Evolutionary conservation across 1,140 invertebrate genomes (phyloP), one percentile per base, ranked within the genome.

Genomic region (Rhopalosiphum maidis): DNA sequence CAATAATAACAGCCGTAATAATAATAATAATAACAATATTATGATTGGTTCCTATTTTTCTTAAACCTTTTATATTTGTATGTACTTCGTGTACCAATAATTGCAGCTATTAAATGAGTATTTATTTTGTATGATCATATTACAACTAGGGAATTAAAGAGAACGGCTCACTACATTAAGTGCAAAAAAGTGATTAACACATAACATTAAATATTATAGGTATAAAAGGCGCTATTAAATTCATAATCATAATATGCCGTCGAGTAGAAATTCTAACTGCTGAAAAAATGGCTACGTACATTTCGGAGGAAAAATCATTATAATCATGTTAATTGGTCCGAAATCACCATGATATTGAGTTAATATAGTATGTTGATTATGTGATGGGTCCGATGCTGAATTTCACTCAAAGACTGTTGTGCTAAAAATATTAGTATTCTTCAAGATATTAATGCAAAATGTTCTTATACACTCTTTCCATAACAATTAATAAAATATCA

Each of bases 241-340:
- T 1, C 11, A 0, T 48, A 48, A 1, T 15, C 25, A 30, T 60
- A 60, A 23, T 60, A 11, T 30, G 11, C 11, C 3, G 4, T n/a
- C 11, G 30, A 18, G 3, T n/a, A 68, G 23, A 25, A 30, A 55
- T 68, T n/a, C 11, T 18, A 68, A 68, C 30, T 68, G 4, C 30
- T 5, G 15, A 1, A 68, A n/a, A 5, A 18, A 15, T 15, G 60
- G 0, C 8, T 5, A 30, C 4, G 4, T n/a, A n/a, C 15, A 15
- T 68, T 68, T 68, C 0, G 30, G 30, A 68, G 60, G 55, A n/a
- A 15, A 68, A 68, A 18, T 68, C 60, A 18, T 68, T n/a, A 0
- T 11, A 30, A 55, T 60, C 9, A 51, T 51, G 15, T 18, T 4
- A 35, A n/a, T 6, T 6, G 4, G 15, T 18, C 15, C 4, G 9